A percentile compares a stretch with the other conserved stretches of the same genome.
Evolutionary conservation across 2,888 invertebrate genomes (phyloP).

Genomic region (Drosophila sordidapex): DNA sequence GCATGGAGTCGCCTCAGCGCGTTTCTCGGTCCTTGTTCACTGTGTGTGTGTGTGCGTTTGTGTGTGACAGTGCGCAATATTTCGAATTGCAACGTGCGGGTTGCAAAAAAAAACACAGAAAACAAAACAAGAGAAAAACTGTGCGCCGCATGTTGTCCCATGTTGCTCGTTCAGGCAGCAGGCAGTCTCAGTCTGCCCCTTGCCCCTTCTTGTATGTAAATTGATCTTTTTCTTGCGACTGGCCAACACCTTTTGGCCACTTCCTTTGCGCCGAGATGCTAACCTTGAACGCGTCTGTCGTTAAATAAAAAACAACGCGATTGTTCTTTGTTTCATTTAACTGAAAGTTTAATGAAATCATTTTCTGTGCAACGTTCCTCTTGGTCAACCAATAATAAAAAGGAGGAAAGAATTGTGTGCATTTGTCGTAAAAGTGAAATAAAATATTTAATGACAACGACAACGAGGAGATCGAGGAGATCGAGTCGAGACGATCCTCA

Average conservation of each 20-base stretch:
- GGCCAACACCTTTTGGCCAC: conserved; percentile 69
- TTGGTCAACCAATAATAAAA: conserved; percentile 26
- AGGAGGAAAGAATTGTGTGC: conserved; percentile 22
- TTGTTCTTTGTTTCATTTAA: conserved; percentile 49
- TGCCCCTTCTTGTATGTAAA: conserved; percentile 61
- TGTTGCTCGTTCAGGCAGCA: conserved; percentile 44
- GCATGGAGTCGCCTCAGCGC: conserved; percentile 52
- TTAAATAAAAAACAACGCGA: conserved; percentile 14
- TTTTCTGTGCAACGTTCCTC: conserved; percentile 46
- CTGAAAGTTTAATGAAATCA: conserved; percentile 79
- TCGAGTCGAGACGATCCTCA: conserved; percentile 39
- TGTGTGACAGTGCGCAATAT: conserved; percentile 77
- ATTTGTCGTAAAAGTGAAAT: conserved; percentile 59
- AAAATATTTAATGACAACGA: conserved; percentile 67
- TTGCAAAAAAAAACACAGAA: conserved; percentile 33
- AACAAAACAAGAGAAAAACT: conserved; percentile 25
- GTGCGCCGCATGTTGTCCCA: conserved; percentile 69
- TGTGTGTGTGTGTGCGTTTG: conserved; percentile 26
- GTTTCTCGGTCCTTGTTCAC: conserved; percentile 41
- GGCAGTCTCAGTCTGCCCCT: conserved; percentile 34
- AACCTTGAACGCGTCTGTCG: conserved; percentile 74
- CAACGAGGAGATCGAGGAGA: conserved; percentile 14
- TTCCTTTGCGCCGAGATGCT: conserved; percentile 50
- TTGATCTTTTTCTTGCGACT: conserved; percentile 69
- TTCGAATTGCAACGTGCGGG: conserved; percentile 77